Evolutionary conservation across 1,140 invertebrate genomes (phyloP).

Genomic region (Heliconius himera): DNA sequence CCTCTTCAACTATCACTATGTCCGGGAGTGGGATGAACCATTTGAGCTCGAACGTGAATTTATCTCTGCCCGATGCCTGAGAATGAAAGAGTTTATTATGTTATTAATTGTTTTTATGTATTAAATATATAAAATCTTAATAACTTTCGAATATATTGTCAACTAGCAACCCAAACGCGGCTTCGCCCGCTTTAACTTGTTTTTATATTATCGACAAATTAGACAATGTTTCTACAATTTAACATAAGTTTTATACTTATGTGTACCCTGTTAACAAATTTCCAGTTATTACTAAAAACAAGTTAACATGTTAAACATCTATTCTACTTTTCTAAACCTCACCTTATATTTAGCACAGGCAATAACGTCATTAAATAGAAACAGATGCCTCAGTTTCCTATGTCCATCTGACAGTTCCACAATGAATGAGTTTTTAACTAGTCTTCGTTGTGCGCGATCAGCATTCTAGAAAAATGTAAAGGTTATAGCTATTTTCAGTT

Average conservation of each 20-base stretch:
- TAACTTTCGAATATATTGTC: too few relatives aligned
- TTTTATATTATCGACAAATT: too few relatives aligned
- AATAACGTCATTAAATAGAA: constrained; percentile 97
- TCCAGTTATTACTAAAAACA: too few relatives aligned
- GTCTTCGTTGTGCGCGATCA: constrained; percentile 90
- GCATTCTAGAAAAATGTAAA: constrained; percentile 82
- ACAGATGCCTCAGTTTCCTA: constrained; percentile 94
- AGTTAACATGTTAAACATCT: not conserved
- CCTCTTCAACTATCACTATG: constrained; percentile 87
- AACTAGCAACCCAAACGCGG: too few relatives aligned
- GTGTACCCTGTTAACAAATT: too few relatives aligned
- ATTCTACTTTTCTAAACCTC: constrained; percentile 33
- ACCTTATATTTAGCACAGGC: constrained; percentile 97
- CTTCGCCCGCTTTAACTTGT: too few relatives aligned
- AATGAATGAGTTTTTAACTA: constrained; percentile 97
- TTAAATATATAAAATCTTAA: too few relatives aligned
- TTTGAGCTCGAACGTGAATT: constrained; percentile 95
- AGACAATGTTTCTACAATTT: too few relatives aligned
- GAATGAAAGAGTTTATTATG: not conserved
- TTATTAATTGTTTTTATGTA: not conserved
- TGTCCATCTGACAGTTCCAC: constrained; percentile 94
- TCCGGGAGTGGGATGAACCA: constrained; percentile 95
- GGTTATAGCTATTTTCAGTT: not conserved
- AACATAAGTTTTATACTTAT: too few relatives aligned
- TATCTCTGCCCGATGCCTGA: constrained; percentile 89